Percentiles rank a stretch among this genome's conserved stretches.
phyloP scores from a whole-genome alignment of 2,888 invertebrate species.

The Barypeithes pellucidus region DNA sequence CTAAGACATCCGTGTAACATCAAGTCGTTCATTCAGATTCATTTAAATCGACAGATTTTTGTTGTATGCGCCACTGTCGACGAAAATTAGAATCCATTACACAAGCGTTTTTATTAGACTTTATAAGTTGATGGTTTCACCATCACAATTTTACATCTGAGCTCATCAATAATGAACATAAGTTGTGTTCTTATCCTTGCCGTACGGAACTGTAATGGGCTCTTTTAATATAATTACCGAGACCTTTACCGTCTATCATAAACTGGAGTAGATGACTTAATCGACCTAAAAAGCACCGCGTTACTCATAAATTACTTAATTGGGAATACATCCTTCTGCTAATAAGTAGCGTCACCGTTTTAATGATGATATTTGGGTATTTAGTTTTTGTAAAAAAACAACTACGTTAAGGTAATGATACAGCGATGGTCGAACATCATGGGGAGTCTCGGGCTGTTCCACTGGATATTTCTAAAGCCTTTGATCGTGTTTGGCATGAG shows the following conservation, averaged over 20 bases:
- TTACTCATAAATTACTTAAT: constrained; percentile 27
- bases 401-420: too few relatives aligned
- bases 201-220: constrained; percentile 14
- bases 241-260: constrained; percentile 25
- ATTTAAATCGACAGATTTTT: too few relatives aligned
- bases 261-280: constrained; percentile 30
- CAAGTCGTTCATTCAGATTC: too few relatives aligned
- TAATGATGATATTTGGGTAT: too few relatives aligned
- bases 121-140: constrained; percentile 20
- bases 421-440: too few relatives aligned
- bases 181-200: constrained; percentile 28
- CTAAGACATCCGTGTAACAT: too few relatives aligned
- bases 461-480: too few relatives aligned
- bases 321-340: neutral
- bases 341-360: too few relatives aligned
- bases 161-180: constrained; percentile 27
- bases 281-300: constrained; percentile 23
- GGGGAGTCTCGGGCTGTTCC: too few relatives aligned
- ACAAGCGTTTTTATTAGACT: neutral
- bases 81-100: neutral
- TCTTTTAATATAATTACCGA: constrained; percentile 26
- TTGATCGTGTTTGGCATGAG: too few relatives aligned
- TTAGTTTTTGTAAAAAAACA: too few relatives aligned
- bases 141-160: constrained; percentile 26
- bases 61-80: neutral